Conservation (phyloP, 2,888 invertebrate species). For the Nephrotoma flavescens region DNA sequence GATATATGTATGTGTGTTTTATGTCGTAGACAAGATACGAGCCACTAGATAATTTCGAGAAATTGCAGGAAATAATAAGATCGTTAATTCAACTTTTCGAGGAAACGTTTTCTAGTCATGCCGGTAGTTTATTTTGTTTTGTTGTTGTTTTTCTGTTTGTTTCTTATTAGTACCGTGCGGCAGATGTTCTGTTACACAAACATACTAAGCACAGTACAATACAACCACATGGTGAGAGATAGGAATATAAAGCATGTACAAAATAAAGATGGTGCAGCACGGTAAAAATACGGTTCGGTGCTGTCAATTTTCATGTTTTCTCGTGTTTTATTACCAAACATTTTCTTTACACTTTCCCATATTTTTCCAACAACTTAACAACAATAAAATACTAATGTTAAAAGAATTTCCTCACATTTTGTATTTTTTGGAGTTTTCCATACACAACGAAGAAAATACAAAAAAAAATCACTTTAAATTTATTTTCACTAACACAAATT, state of each 20-base stretch:
- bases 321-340: not conserved
- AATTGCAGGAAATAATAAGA: not conserved
- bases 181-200: not conserved
- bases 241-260: not conserved
- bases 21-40: not conserved
- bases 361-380: not conserved
- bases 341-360: not conserved
- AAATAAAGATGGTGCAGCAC: not conserved
- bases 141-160: not conserved
- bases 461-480: not conserved
- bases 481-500: not conserved
- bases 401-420: not conserved
- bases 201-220: not conserved
- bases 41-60: not conserved
- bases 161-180: not conserved
- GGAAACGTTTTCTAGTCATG: not conserved
- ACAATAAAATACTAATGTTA: not conserved
- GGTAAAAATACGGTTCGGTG: not conserved
- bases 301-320: not conserved
- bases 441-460: not conserved
- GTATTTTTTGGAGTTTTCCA: not conserved
- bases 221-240: not conserved
- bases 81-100: not conserved
- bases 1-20: not conserved
- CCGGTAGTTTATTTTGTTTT: not conserved